These are phyloP conservation scores for Pterobdella sp. DNA, from an alignment of 2,888 invertebrate genomes.

Conservation along the genomic window DNA sequence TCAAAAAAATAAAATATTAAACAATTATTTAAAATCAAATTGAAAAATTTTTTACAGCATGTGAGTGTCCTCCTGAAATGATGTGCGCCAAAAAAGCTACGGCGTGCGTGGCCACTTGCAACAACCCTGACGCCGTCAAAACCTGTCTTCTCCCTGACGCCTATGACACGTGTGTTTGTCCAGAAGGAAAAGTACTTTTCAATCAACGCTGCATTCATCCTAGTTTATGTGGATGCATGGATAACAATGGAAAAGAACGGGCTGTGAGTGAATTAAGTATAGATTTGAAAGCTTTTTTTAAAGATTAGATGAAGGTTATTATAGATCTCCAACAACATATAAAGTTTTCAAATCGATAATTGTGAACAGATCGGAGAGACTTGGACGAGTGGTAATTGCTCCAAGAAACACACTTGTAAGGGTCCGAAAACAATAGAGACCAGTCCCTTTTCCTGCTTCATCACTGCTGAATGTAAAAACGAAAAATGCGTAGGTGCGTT, in stretches of 20 bases:
- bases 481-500: constrained; percentile 19
- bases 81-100: constrained; percentile 6
- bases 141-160: constrained; percentile 15
- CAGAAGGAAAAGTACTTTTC: constrained; percentile 21
- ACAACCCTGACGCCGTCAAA: constrained; percentile 14
- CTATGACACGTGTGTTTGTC: constrained; percentile 24
- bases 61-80: constrained; percentile 17
- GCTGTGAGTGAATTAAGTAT: not conserved
- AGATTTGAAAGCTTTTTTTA: not conserved
- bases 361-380: constrained; percentile 14
- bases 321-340: too few relatives aligned
- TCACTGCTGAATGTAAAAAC: not conserved
- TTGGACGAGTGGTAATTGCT: constrained; percentile 7
- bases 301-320: too few relatives aligned
- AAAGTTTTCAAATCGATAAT: too few relatives aligned
- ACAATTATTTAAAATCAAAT: too few relatives aligned
- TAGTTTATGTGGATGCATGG: constrained; percentile 20
- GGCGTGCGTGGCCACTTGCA: constrained; percentile 21
- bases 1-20: too few relatives aligned
- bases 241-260: not conserved
- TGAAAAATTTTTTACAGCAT: constrained; percentile 2
- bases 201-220: constrained; percentile 8
- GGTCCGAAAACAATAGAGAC: not conserved
- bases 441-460: not conserved
- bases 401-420: constrained; percentile 11